Conservation (phyloP, 2,797 vertebrate genomes). For the Coluber constrictor region DNA sequence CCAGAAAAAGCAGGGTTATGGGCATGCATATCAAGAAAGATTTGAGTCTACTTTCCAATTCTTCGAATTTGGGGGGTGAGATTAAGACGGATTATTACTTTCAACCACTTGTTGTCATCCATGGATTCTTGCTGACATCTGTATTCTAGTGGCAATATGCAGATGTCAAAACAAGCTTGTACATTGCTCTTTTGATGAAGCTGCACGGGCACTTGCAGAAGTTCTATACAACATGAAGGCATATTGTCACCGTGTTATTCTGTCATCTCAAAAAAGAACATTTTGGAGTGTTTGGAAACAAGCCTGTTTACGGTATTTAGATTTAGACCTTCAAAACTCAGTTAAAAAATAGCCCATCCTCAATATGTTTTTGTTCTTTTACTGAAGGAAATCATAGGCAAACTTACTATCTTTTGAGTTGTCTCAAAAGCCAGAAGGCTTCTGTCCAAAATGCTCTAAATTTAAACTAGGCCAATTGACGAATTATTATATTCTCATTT, state of each 20-base stretch:
- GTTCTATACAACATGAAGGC: background rate
- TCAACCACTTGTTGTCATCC: background rate
- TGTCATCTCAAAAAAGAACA: background rate
- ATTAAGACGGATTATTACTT: background rate
- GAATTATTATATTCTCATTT: too few relatives aligned
- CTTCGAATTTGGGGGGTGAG: background rate
- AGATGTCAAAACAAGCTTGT: background rate
- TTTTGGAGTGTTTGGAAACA: background rate
- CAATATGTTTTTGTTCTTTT: too few relatives aligned
- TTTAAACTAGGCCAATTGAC: too few relatives aligned
- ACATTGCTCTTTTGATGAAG: background rate
- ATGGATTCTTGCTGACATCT: background rate
- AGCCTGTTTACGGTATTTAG: background rate
- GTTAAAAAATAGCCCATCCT: too few relatives aligned
- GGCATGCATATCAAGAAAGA: background rate
- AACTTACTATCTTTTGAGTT: too few relatives aligned
- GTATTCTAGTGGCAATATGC: background rate
- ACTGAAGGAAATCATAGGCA: too few relatives aligned
- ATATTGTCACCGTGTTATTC: background rate
- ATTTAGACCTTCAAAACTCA: too few relatives aligned
- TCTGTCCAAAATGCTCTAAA: too few relatives aligned
- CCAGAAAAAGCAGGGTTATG: background rate
- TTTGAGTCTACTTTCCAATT: background rate
- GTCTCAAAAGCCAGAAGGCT: too few relatives aligned
- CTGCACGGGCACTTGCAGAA: background rate